Conservation (phyloP, 2,888 invertebrate species). For the Strigamia transsilvanica region DNA sequence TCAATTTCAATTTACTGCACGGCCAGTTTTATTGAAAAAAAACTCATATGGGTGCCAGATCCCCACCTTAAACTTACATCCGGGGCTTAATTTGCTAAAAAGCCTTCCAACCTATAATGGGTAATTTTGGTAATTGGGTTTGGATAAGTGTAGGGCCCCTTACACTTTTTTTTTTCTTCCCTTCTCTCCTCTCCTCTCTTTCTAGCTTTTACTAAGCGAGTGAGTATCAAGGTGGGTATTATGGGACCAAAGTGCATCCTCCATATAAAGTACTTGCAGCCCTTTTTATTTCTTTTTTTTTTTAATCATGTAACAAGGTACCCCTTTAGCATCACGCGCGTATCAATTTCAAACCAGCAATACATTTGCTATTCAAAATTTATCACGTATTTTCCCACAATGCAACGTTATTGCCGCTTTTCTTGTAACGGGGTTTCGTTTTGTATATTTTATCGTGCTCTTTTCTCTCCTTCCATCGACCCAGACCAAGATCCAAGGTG, state of each 20-base stretch:
- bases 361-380: background rate
- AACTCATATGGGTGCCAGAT: background rate
- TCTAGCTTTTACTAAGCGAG: slow-evolving; percentile 19
- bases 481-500: slow-evolving; percentile 22
- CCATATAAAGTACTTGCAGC: background rate
- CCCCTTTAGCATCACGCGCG: background rate
- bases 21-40: slow-evolving; percentile 25
- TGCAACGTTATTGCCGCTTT: background rate
- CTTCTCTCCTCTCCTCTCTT: background rate
- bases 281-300: background rate
- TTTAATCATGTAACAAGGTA: background rate
- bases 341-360: slow-evolving; percentile 17
- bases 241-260: slow-evolving; percentile 24
- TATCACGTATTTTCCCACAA: background rate
- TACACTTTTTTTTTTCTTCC: background rate
- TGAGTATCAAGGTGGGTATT: slow-evolving; percentile 21
- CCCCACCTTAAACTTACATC: slow-evolving; percentile 2
- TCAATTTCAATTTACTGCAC: no score
- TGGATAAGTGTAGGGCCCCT: slow-evolving; percentile 38
- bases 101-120: slow-evolving; percentile 38
- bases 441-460: slow-evolving; percentile 43
- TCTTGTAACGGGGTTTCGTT: background rate
- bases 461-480: slow-evolving; percentile 26
- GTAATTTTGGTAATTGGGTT: slow-evolving; percentile 40
- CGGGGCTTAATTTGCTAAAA: slow-evolving; percentile 36